Conservation (phyloP, 92 coral and sea anemone genomes). For the Montipora capitata region DNA sequence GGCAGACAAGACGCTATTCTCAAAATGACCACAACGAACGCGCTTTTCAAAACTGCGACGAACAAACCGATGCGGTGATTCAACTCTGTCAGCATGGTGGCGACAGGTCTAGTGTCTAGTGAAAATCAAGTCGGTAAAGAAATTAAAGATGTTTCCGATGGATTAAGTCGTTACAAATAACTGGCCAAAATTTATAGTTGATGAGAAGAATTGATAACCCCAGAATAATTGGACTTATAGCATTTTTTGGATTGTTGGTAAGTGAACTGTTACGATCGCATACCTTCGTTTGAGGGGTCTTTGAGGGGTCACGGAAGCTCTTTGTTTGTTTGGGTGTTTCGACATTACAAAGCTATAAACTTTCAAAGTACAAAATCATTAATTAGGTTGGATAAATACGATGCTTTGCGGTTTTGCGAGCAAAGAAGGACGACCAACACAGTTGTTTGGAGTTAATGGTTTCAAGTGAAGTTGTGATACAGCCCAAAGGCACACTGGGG, state of each 20-base stretch:
- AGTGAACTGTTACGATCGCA: neutral
- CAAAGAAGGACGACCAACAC: neutral
- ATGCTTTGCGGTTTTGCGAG: neutral
- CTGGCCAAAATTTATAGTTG: slow-evolving; percentile 8
- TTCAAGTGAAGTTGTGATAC: neutral
- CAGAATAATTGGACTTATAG: neutral
- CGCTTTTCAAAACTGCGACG: neutral
- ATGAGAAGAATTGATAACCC: slow-evolving; percentile 16
- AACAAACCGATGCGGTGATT: neutral
- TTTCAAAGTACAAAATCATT: slow-evolving; percentile 3
- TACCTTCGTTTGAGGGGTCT: neutral
- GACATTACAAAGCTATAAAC: slow-evolving; percentile 2
- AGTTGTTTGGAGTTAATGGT: too few relatives aligned
- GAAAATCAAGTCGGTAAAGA: neutral
- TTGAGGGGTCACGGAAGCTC: slow-evolving; percentile 40
- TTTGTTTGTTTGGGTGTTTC: neutral
- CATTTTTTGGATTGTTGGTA: slow-evolving; percentile 40
- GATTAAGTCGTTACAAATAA: slow-evolving; percentile 21
- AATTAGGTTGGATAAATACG: neutral
- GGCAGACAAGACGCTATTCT: slow-evolving; percentile 38
- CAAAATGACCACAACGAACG: slow-evolving; percentile 10
- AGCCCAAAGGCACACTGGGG: neutral
- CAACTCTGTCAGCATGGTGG: slow-evolving; percentile 20
- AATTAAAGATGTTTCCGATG: neutral
- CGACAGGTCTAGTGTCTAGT: neutral